Base-by-base conservation (phyloP, 2,888 invertebrate species). In the Physocephala rufipes region DNA sequence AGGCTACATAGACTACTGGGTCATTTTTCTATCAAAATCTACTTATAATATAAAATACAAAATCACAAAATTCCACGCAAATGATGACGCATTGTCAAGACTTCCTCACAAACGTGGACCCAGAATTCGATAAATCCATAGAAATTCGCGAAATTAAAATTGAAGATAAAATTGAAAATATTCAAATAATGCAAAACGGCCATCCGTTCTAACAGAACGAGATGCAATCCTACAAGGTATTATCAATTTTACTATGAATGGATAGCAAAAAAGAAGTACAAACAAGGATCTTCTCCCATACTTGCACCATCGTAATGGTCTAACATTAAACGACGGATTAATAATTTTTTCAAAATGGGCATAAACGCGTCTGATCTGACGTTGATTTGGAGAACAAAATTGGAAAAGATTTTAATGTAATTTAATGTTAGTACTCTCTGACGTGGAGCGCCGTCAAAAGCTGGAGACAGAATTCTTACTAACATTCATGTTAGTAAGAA, bases 281-380 rank as follows among this genome's bases (percentile, higher is more conserved):
- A 24, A 73, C 71, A 59, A 73, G 71, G 12, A 66, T 19, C 16
- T 73, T 24, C 51, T 73, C 24, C 71, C 71, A 13, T 7, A 28
- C 0, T 49, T 53, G 2, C 49, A 68, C 26, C 63, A 62, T 21
- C 30, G 64, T 28, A 13, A 71, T 63, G 62, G 58, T 30, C 51
- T 74, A 12, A 59, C 62, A 49, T 36, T 74, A 2, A 19, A 71
- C 4, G 67, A 67, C 36, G 69, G 7, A 71, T 70, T 2, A 53
- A 15, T 69, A 36, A 36, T 36, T 36, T 59, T n/a, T 74, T 19
- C 59, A 72, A 70, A 65, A 65, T 21, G 58, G 69, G 16, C 58
- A 63, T 49, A 55, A 30, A 51, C 68, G 72, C 28, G 58, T 71
- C n/a, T n/a, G n/a, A n/a, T n/a, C n/a, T n/a, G n/a, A n/a, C n/a